Base-by-base conservation (phyloP, 2,113 vertebrate genomes). In the Platysternon megacephalum region DNA sequence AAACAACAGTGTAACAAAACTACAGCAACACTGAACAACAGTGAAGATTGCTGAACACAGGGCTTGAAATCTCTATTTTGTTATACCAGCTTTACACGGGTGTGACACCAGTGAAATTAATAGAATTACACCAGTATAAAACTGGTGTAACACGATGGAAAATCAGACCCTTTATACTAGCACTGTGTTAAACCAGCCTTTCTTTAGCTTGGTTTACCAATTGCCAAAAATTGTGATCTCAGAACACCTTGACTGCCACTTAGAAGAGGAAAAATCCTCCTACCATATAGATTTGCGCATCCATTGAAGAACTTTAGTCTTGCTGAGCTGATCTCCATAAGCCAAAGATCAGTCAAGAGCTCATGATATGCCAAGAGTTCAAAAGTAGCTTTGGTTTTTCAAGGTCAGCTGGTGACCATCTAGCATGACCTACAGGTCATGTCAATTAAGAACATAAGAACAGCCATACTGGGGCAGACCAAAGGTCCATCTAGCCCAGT, bases 311-410 rank as follows among this genome's bases (percentile, higher is more conserved):
- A 82, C 39, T 89, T 94, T 26, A 84, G 12, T 56, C 51, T 87
- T 11, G 22, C 5, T 48, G 24, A 61, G 29, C 55, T 93, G 17
- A 24, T 46, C 21, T 39, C 87, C 90, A 44, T 44, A 93, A 84
- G 86, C 32, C 61, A 95, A 96, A 94, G 85, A 86, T 87, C 80
- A 89, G 12, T 19, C 86, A 93, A 93, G 85, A 90, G 91, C 85
- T 44, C 58, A 55, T 13, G 19, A 95, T 91, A 19, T 0, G 53
- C 26, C 82, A 35, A 87, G 35, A 87, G 90, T 96, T 91, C 91
- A 95, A 87, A 96, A 93, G 85, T 80, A 92, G 35, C 4, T 87
- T 55, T 46, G 86, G 82, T 96, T 96, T 94, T 93, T 80, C 87
- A 91, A 35, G 83, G 39, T 72, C 85, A 93, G 8, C n/a, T 65